Percentiles rank a stretch among this genome's conserved stretches.
Conservation (phyloP, 2,113 vertebrate species). For the Rhynchopsitta pachyrhyncha region DNA sequence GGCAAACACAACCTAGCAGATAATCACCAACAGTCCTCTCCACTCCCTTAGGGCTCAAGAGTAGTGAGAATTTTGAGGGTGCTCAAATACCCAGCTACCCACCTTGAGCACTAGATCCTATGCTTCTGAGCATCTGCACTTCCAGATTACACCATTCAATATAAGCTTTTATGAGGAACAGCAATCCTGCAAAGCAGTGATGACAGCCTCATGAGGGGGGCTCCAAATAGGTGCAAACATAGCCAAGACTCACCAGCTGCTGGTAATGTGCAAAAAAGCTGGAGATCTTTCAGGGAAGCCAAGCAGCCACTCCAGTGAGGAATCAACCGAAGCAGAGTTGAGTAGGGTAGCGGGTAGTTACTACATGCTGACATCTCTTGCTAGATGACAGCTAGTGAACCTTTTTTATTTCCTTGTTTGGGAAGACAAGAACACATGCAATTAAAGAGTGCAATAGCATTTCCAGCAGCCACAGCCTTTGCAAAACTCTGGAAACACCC, state of each 20-base stretch:
- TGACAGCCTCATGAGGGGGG: not conserved
- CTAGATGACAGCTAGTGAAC: not conserved
- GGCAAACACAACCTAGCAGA: not conserved
- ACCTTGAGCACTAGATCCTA: not conserved
- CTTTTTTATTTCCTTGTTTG: not conserved
- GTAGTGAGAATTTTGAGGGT: not conserved
- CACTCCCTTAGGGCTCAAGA: not conserved
- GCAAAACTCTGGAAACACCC: not conserved
- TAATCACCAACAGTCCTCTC: not conserved
- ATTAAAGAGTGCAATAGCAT: not conserved
- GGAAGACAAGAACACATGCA: not conserved
- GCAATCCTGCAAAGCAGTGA: not conserved
- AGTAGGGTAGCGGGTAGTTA: not conserved
- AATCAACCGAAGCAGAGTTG: fast-evolving
- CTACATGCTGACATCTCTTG: not conserved
- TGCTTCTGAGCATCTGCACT: not conserved
- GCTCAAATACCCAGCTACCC: not conserved
- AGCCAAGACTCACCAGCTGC: not conserved
- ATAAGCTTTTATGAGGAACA: not conserved
- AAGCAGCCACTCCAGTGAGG: not conserved
- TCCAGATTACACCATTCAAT: not conserved
- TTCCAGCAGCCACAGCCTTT: not conserved
- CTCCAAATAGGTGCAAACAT: not conserved
- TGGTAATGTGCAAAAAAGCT: not conserved
- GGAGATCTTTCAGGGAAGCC: not conserved